These are phyloP conservation scores for Silurus lanzhouensis DNA, from an alignment of 2,797 vertebrate genomes.

Conservation along the genomic window DNA sequence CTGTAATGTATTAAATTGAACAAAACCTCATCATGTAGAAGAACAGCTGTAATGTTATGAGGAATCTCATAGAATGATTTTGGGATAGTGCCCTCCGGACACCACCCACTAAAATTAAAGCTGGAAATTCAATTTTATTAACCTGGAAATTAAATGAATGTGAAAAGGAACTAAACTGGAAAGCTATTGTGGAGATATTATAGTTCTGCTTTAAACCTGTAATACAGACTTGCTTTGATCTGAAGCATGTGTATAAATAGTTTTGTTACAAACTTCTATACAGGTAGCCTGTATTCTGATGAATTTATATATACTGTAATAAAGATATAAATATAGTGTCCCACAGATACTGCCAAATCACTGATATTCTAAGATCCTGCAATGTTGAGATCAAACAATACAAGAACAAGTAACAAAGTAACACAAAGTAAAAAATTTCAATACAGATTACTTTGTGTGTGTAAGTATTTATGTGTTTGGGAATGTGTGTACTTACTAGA, in stretches of 20 bases:
- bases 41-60: slow-evolving; percentile 12
- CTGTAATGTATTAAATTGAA: neutral
- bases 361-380: neutral
- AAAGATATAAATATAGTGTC: neutral
- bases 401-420: too few relatives aligned
- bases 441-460: neutral
- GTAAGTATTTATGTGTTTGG: neutral
- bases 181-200: neutral
- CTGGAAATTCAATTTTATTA: neutral
- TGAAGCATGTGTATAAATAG: neutral
- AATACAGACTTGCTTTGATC: neutral
- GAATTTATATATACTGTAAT: neutral
- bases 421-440: neutral
- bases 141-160: neutral
- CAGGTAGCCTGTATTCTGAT: neutral
- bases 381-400: neutral
- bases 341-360: neutral
- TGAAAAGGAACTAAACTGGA: neutral
- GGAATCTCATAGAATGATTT: neutral
- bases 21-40: slow-evolving; percentile 3
- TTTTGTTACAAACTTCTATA: neutral
- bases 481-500: neutral
- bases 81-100: neutral
- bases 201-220: neutral
- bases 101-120: neutral